Evolutionary conservation across 2,888 invertebrate species (phyloP).

Genomic region (Lasioglossum malachurum): DNA sequence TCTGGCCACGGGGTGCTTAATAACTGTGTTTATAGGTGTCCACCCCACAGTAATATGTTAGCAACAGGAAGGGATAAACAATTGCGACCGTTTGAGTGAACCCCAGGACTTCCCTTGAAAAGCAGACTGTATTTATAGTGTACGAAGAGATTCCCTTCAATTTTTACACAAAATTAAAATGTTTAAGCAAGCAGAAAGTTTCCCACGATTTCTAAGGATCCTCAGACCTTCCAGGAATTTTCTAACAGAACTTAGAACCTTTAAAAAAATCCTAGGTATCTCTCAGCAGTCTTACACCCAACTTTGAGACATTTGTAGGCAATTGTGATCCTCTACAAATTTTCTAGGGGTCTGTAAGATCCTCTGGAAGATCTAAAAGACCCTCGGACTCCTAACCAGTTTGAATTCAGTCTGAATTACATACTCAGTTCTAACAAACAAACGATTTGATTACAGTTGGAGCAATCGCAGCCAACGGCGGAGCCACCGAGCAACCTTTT

Average conservation of each 20-base stretch:
- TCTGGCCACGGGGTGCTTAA: not conserved
- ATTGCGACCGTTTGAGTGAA: not conserved
- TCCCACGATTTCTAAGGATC: too few relatives aligned
- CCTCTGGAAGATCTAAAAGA: not conserved
- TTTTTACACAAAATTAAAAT: not conserved
- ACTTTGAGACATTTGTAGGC: not conserved
- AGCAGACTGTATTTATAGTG: not conserved
- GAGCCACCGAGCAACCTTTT: constrained; percentile 80
- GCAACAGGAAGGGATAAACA: not conserved
- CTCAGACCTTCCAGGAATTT: not conserved
- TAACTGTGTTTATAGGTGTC: not conserved
- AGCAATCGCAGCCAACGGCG: constrained; percentile 75
- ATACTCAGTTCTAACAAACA: not conserved
- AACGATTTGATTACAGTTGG: constrained; percentile 70
- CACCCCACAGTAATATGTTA: not conserved
- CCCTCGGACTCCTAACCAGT: too few relatives aligned
- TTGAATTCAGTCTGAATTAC: not conserved
- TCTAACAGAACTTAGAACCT: not conserved
- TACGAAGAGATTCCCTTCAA: too few relatives aligned
- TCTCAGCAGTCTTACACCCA: not conserved
- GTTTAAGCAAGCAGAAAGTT: too few relatives aligned
- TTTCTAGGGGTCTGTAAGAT: too few relatives aligned
- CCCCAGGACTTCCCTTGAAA: not conserved
- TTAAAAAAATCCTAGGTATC: not conserved
- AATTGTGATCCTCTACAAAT: too few relatives aligned